phyloP scores from a whole-genome alignment of 2,888 invertebrate species.

The Drosophila pegasa region DNA sequence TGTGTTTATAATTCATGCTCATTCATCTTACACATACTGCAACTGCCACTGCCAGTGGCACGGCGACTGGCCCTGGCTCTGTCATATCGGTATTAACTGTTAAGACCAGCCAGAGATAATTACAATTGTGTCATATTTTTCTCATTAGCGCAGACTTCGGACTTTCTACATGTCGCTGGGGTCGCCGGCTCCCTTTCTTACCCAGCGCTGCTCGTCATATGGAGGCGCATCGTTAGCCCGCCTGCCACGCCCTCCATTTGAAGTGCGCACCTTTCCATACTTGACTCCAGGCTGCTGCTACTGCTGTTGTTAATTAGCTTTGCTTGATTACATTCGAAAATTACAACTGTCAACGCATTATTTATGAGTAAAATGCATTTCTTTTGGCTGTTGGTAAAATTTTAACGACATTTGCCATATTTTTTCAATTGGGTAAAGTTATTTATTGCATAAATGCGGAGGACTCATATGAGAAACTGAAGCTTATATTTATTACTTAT shows the following conservation, averaged over 20 bases:
- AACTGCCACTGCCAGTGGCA: slow-evolving; percentile 38
- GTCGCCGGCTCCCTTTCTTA: slow-evolving; percentile 26
- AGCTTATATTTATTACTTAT: too few species aligned
- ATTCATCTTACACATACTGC: slow-evolving; percentile 66
- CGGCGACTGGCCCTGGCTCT: neutral
- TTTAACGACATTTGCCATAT: slow-evolving; percentile 9
- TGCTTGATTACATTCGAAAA: slow-evolving; percentile 81
- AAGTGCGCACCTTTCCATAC: slow-evolving; percentile 59
- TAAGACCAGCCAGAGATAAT: slow-evolving; percentile 62
- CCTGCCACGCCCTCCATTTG: slow-evolving; percentile 53
- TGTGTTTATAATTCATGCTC: slow-evolving; percentile 79
- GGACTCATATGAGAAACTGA: neutral
- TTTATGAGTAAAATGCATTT: slow-evolving; percentile 72
- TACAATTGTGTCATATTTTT: slow-evolving; percentile 82
- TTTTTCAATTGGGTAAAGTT: too few species aligned
- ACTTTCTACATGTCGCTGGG: slow-evolving; percentile 58
- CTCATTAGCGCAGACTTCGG: slow-evolving; percentile 69
- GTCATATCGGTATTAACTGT: slow-evolving; percentile 72
- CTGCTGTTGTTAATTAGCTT: slow-evolving; percentile 75
- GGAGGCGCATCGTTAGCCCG: slow-evolving; percentile 35
- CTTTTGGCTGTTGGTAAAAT: slow-evolving; percentile 29
- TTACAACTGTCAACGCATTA: slow-evolving; percentile 81
- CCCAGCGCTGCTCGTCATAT: slow-evolving; percentile 9
- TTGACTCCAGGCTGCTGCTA: slow-evolving; percentile 18
- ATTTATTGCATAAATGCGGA: neutral